Percentiles rank a stretch among this genome's conserved stretches.
phyloP scores from a whole-genome alignment of 2,113 vertebrate species.

The Leuciscus idus region DNA sequence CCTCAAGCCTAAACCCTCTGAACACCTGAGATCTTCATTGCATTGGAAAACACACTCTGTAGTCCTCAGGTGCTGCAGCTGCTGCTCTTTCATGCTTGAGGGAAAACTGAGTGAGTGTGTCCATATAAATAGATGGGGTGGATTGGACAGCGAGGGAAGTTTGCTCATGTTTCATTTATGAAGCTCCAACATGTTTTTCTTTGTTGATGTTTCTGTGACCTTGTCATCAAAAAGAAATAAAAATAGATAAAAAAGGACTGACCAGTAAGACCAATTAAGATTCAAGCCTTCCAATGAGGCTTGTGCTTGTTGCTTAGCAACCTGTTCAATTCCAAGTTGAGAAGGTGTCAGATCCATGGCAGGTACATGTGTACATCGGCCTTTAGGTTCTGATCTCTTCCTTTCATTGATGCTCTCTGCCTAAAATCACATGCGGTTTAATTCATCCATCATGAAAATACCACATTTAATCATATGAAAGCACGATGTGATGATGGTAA shows the following conservation, averaged over 20 bases:
- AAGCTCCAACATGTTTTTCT: constrained; percentile 24
- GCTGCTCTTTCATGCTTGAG: constrained; percentile 40
- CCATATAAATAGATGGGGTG: constrained; percentile 43
- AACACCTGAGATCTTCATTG: constrained; percentile 36
- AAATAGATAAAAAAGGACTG: constrained; percentile 4
- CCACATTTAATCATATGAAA: neutral
- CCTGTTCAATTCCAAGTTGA: constrained; percentile 59
- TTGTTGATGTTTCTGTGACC: neutral
- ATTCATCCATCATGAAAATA: constrained; percentile 27
- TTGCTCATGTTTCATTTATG: constrained; percentile 49
- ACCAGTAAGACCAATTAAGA: constrained; percentile 47
- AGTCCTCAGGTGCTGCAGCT: constrained; percentile 39
- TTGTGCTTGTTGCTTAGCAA: constrained; percentile 69
- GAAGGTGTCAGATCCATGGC: constrained; percentile 50
- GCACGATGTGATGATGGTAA: neutral
- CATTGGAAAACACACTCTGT: constrained; percentile 27
- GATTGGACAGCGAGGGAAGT: constrained; percentile 45
- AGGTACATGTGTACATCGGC: constrained; percentile 55
- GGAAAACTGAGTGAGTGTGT: constrained; percentile 42
- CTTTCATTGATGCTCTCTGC: constrained; percentile 28
- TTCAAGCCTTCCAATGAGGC: constrained; percentile 45
- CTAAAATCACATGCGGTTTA: neutral
- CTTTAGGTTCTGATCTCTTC: constrained; percentile 47
- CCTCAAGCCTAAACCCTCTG: constrained; percentile 19
- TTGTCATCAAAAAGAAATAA: constrained; percentile 16